phyloP scores from a whole-genome alignment of 2,797 vertebrate genomes.

The Morus bassanus region DNA sequence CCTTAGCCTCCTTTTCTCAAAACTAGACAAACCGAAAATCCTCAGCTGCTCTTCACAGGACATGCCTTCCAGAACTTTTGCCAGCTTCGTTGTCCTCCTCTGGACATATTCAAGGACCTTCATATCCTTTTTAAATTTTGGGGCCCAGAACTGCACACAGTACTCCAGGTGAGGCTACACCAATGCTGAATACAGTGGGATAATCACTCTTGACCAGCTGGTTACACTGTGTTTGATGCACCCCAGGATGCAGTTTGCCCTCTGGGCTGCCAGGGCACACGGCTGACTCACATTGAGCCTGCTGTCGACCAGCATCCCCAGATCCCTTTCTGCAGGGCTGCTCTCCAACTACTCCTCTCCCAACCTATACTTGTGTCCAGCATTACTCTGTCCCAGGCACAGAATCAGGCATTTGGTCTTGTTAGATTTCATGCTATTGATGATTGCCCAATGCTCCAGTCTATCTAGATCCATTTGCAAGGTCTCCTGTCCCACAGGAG shows the following conservation, averaged over 20 bases:
- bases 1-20: not conserved
- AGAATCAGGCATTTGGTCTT: not conserved
- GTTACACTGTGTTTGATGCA: not conserved
- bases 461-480: not conserved
- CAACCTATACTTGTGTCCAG: fast-evolving
- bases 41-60: not conserved
- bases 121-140: not conserved
- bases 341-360: not conserved
- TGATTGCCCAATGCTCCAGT: not conserved
- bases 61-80: not conserved
- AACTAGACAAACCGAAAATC: not conserved
- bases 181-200: fast-evolving
- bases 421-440: not conserved
- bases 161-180: not conserved
- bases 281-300: not conserved
- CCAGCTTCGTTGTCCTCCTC: not conserved
- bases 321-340: not conserved
- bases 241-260: not conserved
- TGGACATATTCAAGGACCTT: not conserved
- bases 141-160: not conserved
- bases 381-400: too few species aligned
- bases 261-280: not conserved
- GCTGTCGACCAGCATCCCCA: not conserved
- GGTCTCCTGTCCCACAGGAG: not conserved
- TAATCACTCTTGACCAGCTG: not conserved